A percentile compares a stretch with the other conserved stretches of the same genome.
phyloP scores from a whole-genome alignment of 2,797 vertebrate genomes.

The Macroramphosus scolopax region DNA sequence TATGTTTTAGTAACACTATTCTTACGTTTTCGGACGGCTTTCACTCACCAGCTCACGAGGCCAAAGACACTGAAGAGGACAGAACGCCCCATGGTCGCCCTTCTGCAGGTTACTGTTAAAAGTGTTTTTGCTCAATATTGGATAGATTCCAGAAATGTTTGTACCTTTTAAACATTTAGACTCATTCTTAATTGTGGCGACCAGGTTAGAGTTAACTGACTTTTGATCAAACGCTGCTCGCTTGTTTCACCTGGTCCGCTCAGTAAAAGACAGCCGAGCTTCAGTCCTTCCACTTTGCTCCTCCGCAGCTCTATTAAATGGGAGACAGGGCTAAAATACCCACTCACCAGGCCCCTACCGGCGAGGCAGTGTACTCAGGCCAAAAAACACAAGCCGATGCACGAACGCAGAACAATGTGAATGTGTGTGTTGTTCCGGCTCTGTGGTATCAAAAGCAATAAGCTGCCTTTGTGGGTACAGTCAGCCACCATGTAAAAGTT shows the following conservation, averaged over 20 bases:
- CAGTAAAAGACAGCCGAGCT: constrained; percentile 51
- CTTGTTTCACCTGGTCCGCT: constrained; percentile 37
- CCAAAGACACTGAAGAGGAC: too few species aligned
- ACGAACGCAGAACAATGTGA: constrained; percentile 6
- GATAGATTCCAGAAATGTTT: too few species aligned
- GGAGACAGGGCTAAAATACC: constrained; percentile 30
- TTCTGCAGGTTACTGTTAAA: too few species aligned
- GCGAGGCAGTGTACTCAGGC: constrained; percentile 9
- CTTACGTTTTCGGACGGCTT: too few species aligned
- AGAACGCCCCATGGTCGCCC: too few species aligned
- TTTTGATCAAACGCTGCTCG: constrained; percentile 4
- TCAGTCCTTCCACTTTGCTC: constrained; percentile 22
- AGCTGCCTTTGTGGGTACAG: background rate
- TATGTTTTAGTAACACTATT: too few species aligned
- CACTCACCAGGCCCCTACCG: constrained; percentile 17
- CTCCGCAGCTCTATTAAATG: constrained; percentile 19
- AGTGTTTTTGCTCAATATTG: too few species aligned
- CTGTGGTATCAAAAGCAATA: constrained; percentile 7
- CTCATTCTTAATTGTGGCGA: too few species aligned
- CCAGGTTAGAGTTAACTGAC: constrained; percentile 7
- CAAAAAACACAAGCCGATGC: constrained; percentile 26
- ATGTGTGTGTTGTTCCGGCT: constrained; percentile 12
- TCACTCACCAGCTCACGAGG: too few species aligned
- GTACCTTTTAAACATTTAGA: too few species aligned
- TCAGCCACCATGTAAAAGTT: constrained; percentile 5